Conservation (phyloP, 2,888 invertebrate species). For the Dexiosoma caninum region DNA sequence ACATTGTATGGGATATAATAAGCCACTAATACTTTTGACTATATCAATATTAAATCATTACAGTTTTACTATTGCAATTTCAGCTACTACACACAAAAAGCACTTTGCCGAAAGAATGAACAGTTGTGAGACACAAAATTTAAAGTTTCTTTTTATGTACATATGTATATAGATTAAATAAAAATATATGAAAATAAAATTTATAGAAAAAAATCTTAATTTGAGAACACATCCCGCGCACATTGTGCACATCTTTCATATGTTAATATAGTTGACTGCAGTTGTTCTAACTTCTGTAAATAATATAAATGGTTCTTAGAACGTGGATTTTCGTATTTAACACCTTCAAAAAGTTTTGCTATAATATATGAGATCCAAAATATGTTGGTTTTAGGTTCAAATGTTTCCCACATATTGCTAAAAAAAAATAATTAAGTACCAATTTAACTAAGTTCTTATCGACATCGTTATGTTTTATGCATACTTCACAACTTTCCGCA, state of each 20-base stretch:
- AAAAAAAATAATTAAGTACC: slow-evolving; percentile 33
- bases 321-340: slow-evolving; percentile 80
- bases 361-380: slow-evolving; percentile 94
- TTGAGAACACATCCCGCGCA: slow-evolving; percentile 51
- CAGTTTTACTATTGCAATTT: too few species aligned
- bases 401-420: slow-evolving; percentile 88
- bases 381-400: slow-evolving; percentile 91
- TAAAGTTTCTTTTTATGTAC: too few species aligned
- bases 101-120: too few species aligned
- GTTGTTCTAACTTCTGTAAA: slow-evolving; percentile 70
- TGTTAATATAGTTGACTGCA: slow-evolving; percentile 68
- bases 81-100: too few species aligned
- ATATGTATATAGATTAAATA: background rate
- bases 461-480: slow-evolving; percentile 67
- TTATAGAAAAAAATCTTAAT: slow-evolving; percentile 1
- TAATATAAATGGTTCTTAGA: slow-evolving; percentile 71
- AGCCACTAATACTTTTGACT: too few species aligned
- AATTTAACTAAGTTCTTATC: too few species aligned
- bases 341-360: slow-evolving; percentile 86
- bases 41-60: too few species aligned
- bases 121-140: too few species aligned
- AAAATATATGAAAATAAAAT: background rate
- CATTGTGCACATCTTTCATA: slow-evolving; percentile 72
- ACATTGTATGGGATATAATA: too few species aligned
- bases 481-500: slow-evolving; percentile 88